Evolutionary conservation across 2,888 invertebrate species (phyloP).

Genomic region (Drosophila helvetica): DNA sequence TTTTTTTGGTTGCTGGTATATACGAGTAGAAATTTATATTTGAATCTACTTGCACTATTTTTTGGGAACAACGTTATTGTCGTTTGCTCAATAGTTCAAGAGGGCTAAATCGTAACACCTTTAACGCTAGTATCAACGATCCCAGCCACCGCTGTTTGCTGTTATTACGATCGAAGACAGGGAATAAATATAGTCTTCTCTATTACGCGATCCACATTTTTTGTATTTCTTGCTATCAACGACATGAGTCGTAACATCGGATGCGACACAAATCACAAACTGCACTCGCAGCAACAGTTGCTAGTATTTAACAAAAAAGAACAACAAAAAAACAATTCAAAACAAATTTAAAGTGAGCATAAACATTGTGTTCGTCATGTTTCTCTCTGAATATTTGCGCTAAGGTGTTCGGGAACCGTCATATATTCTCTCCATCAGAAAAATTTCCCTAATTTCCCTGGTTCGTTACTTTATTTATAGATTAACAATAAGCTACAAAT

Average conservation of each 20-base stretch:
- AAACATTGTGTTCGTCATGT: neutral
- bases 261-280: neutral
- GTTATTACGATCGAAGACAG: neutral
- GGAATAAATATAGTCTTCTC: conserved; percentile 1
- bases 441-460: neutral
- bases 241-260: conserved; percentile 1
- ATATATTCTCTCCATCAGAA: neutral
- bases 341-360: neutral
- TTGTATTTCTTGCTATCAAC: neutral
- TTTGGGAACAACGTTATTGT: neutral
- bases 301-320: neutral
- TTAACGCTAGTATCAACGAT: neutral
- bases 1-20: neutral
- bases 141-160: neutral
- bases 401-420: neutral
- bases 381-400: neutral
- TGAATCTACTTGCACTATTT: neutral
- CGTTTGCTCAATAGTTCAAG: neutral
- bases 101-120: neutral
- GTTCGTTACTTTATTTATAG: neutral
- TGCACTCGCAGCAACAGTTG: neutral
- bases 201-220: neutral
- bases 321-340: neutral
- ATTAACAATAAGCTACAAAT: neutral
- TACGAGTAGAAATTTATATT: neutral